Evolutionary conservation across 2,113 vertebrate species (phyloP).

Genomic region (Lycocorax pyrrhopterus): DNA sequence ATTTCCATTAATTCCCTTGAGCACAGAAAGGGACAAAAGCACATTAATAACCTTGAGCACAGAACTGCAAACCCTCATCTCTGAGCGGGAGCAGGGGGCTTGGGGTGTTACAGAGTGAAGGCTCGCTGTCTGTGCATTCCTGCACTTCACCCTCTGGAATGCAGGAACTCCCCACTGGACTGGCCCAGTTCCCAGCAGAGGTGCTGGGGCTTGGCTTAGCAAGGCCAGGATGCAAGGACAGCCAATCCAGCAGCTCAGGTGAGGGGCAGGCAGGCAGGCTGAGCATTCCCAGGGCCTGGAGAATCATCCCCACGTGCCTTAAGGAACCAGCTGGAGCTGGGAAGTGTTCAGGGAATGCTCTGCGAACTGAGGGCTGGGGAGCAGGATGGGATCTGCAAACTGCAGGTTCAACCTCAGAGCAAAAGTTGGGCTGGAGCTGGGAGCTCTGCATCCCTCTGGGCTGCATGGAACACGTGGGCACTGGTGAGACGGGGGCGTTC

Average conservation of each 20-base stretch:
- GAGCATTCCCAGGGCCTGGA: not conserved
- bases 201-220: not conserved
- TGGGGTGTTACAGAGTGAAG: not conserved
- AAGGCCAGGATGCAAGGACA: not conserved
- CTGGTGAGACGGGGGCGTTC: not conserved
- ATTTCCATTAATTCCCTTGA: not conserved
- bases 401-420: not conserved
- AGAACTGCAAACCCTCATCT: not conserved
- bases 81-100: not conserved
- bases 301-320: accelerated
- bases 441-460: not conserved
- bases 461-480: accelerated
- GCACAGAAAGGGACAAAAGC: too few species aligned
- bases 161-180: not conserved
- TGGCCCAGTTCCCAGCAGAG: not conserved
- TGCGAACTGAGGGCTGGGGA: not conserved
- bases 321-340: not conserved
- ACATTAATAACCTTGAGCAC: not conserved
- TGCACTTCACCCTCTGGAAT: not conserved
- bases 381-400: not conserved
- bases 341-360: accelerated
- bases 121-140: accelerated
- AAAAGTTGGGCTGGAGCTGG: not conserved
- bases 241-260: not conserved
- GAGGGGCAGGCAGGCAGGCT: not conserved